Conservation (phyloP, 1,140 invertebrate species). For the Akabosia matsudoensis region DNA sequence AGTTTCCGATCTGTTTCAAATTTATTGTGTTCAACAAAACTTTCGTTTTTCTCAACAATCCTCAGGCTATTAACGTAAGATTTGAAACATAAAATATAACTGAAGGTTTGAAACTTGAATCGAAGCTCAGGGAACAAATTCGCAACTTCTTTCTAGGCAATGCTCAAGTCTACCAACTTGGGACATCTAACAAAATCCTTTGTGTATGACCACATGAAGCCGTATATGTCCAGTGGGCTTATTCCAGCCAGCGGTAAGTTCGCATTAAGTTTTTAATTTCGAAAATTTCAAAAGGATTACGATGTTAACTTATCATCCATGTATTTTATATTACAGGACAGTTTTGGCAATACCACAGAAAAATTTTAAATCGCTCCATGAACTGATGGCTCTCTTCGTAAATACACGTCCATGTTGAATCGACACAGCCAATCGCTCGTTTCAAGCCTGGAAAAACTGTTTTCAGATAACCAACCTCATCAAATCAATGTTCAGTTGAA, state of each 20-base stretch:
- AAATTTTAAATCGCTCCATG: background rate
- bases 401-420: background rate
- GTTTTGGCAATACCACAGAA: background rate
- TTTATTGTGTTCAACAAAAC: background rate
- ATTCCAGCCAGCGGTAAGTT: background rate
- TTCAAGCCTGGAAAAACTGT: background rate
- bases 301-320: too few species aligned
- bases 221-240: background rate
- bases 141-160: background rate
- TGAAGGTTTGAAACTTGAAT: too few species aligned
- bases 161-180: background rate
- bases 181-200: background rate
- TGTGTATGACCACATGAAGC: background rate
- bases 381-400: background rate
- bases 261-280: too few species aligned
- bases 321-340: too few species aligned
- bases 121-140: background rate
- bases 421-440: background rate
- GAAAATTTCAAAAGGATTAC: too few species aligned
- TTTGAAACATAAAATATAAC: too few species aligned
- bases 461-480: background rate
- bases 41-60: background rate
- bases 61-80: background rate
- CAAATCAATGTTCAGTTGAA: background rate
- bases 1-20: background rate